Evolutionary conservation across 2,888 invertebrate species (phyloP).

Genomic region (Tetranychus truncatus): DNA sequence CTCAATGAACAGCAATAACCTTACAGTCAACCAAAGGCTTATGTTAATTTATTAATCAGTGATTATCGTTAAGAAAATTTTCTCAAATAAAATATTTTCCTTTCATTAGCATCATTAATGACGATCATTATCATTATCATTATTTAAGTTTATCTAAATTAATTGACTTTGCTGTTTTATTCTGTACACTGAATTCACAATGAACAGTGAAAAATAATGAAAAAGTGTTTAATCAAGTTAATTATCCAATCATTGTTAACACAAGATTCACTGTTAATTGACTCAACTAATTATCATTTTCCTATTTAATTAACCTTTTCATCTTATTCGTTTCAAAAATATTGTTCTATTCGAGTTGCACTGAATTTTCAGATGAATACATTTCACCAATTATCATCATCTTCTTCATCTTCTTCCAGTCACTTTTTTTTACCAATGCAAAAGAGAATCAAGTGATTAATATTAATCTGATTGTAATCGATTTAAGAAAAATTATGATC

Average conservation of each 20-base stretch:
- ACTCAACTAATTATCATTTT: too few species aligned
- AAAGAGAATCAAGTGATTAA: neutral
- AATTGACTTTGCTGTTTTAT: neutral
- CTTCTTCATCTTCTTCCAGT: neutral
- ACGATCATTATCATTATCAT: neutral
- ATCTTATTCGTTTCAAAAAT: too few species aligned
- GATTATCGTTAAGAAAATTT: neutral
- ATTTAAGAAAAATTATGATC: neutral
- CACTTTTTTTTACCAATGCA: neutral
- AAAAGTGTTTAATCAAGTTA: neutral
- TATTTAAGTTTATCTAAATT: neutral
- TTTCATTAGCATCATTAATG: neutral
- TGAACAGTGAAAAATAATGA: neutral
- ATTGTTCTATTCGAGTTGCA: neutral
- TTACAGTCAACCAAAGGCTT: too few species aligned
- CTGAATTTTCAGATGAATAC: neutral
- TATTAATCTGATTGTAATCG: neutral
- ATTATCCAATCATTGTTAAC: too few species aligned
- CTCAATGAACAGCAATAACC: too few species aligned
- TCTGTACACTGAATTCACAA: neutral
- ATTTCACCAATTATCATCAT: neutral
- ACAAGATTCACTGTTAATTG: too few species aligned
- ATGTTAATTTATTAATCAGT: too few species aligned
- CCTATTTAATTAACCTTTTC: too few species aligned
- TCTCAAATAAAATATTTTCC: neutral